Conservation (phyloP, 1,140 invertebrate genomes). For the Magallana gigas region DNA sequence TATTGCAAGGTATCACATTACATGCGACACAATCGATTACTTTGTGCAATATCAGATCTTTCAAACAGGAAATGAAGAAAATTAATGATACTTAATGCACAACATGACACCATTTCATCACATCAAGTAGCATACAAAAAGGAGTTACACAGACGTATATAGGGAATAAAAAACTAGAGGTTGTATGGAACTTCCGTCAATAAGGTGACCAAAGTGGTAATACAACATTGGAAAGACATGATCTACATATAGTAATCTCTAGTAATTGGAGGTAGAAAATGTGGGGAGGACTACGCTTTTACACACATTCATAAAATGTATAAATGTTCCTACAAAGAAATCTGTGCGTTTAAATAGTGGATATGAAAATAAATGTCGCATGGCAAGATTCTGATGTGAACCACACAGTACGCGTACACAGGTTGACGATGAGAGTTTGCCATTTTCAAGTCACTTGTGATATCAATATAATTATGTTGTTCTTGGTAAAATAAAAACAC, state of each 20-base stretch:
- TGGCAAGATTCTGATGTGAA: neutral
- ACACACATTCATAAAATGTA: conserved; percentile 2
- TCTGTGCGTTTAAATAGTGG: neutral
- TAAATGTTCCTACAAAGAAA: neutral
- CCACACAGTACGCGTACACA: neutral
- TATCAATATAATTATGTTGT: neutral
- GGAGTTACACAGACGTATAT: neutral
- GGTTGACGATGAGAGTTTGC: neutral
- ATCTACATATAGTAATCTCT: neutral
- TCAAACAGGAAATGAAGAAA: neutral
- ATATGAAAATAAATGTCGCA: conserved; percentile 19
- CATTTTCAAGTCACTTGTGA: conserved; percentile 8
- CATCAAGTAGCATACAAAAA: neutral
- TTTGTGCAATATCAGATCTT: too few relatives aligned
- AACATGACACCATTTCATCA: neutral
- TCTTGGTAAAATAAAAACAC: neutral
- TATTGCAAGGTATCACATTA: too few relatives aligned
- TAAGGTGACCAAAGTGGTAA: neutral
- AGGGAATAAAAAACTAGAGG: conserved; percentile 9
- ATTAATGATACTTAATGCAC: neutral
- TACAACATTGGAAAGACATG: conserved; percentile 27
- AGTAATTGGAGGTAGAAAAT: conserved; percentile 21
- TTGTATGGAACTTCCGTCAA: neutral
- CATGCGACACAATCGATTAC: too few relatives aligned
- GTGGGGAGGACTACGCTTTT: conserved; percentile 11